Percentiles rank a stretch among this genome's conserved stretches.
These are phyloP conservation scores for Atrina japonica DNA, from an alignment of 2,888 invertebrate genomes.

Conservation along the genomic window DNA sequence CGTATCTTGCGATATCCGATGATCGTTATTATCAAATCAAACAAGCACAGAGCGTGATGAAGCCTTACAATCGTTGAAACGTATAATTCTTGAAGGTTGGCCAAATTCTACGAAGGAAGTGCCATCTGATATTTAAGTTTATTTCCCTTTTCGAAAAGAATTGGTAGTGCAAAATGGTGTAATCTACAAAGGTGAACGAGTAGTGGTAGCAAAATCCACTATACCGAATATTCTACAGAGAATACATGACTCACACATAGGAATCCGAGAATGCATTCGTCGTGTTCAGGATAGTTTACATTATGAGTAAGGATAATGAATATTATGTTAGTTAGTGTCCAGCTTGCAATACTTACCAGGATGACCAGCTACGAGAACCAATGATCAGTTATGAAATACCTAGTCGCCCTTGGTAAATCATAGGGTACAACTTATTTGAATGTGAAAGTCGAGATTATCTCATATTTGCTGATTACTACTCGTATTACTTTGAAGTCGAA, in stretches of 20 bases:
- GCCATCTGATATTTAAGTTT: not conserved
- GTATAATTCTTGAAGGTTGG: not conserved
- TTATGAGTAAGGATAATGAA: conserved; percentile 26
- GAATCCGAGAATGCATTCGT: conserved; percentile 6
- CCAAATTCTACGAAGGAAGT: not conserved
- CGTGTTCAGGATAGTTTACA: conserved; percentile 21
- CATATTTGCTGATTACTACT: conserved; percentile 35
- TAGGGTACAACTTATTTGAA: conserved; percentile 30
- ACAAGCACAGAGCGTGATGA: conserved; percentile 7
- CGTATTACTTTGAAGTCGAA: conserved; percentile 27
- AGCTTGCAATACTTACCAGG: conserved; percentile 19
- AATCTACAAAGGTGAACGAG: conserved; percentile 11
- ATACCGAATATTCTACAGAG: not conserved
- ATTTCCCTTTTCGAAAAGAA: conserved; percentile 29
- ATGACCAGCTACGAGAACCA: conserved; percentile 5
- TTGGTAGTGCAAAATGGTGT: conserved; percentile 25
- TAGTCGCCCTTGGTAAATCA: conserved; percentile 26
- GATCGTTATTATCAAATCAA: conserved; percentile 16
- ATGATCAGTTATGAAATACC: conserved; percentile 35
- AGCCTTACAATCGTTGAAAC: not conserved
- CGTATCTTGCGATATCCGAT: conserved; percentile 34
- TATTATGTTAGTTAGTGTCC: conserved; percentile 4
- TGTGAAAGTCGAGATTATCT: conserved; percentile 14
- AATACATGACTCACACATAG: conserved; percentile 21
- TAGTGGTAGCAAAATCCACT: not conserved